Evolutionary conservation across 1,140 invertebrate species (phyloP).

Genomic region (Plectrocnemia conspersa): DNA sequence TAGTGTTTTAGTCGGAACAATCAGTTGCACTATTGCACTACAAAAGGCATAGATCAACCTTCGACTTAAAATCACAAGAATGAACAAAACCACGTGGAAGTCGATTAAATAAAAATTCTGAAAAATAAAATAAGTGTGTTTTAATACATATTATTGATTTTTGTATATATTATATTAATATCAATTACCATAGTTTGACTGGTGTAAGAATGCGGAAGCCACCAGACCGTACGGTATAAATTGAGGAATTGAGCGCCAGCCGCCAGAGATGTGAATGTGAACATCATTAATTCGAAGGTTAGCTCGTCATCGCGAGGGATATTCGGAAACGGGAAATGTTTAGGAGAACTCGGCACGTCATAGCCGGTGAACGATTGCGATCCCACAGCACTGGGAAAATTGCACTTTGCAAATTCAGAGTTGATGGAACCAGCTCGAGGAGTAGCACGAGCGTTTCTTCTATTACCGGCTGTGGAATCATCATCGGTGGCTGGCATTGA

Average conservation of each 20-base stretch:
- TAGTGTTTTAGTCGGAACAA: constrained; percentile 41
- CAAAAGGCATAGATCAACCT: constrained; percentile 65
- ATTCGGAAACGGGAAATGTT: constrained; percentile 80
- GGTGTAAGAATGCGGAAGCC: constrained; percentile 88
- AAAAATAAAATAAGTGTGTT: constrained; percentile 42
- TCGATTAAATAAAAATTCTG: constrained; percentile 96
- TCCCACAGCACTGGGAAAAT: constrained; percentile 3
- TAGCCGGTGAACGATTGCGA: constrained; percentile 7
- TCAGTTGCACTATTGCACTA: constrained; percentile 36
- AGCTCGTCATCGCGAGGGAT: constrained; percentile 78
- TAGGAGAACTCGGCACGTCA: constrained; percentile 50
- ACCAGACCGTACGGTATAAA: constrained; percentile 95
- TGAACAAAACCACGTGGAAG: constrained; percentile 76
- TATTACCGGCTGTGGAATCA: too few relatives aligned
- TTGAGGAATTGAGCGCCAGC: constrained; percentile 85
- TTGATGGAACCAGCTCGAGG: constrained; percentile 39
- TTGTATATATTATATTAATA: constrained; percentile 7
- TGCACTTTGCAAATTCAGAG: constrained; percentile 25
- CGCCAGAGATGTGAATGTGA: constrained; percentile 71
- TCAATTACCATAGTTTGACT: constrained; percentile 78
- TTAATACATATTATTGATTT: not conserved
- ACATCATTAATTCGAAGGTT: constrained; percentile 82
- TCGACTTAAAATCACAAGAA: constrained; percentile 71
- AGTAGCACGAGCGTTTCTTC: too few relatives aligned
- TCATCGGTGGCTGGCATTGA: too few relatives aligned